Conservation (phyloP, 1,140 invertebrate species). For the Trachymyrmex cornetzi region DNA sequence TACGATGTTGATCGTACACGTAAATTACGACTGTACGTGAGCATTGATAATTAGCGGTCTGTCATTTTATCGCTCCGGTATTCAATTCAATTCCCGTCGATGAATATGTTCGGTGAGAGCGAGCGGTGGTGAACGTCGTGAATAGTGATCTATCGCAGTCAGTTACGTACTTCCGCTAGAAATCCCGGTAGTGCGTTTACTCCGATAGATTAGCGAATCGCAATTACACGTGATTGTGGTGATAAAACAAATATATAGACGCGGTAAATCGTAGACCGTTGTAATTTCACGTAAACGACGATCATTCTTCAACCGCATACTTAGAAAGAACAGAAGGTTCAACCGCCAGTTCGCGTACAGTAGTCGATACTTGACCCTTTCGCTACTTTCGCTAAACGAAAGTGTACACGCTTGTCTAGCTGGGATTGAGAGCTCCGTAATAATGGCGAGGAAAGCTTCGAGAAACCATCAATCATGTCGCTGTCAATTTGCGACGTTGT, state of each 20-base stretch:
- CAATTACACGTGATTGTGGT: neutral
- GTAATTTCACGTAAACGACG: constrained; percentile 29
- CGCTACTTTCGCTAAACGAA: constrained; percentile 53
- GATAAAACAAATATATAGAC: neutral
- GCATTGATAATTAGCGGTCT: constrained; percentile 36
- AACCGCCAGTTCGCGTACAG: neutral
- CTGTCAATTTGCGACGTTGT: constrained; percentile 29
- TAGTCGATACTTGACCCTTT: constrained; percentile 47
- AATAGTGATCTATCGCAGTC: constrained; percentile 8
- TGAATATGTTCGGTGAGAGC: neutral
- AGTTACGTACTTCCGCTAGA: constrained; percentile 28
- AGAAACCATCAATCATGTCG: constrained; percentile 40
- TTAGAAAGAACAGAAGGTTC: neutral
- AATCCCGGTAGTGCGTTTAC: constrained; percentile 6
- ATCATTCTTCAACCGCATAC: neutral
- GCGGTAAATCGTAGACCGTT: neutral
- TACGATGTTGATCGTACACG: neutral
- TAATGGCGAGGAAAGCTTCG: constrained; percentile 28
- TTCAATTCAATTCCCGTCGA: constrained; percentile 28
- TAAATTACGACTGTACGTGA: constrained; percentile 13
- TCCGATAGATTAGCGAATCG: constrained; percentile 18
- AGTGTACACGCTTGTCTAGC: constrained; percentile 48
- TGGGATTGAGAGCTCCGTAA: constrained; percentile 41
- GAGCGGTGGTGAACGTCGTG: neutral
- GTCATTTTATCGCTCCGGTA: constrained; percentile 37